These are phyloP conservation scores for Drosophila phalerata DNA, from an alignment of 2,888 invertebrate species.

Conservation along the genomic window DNA sequence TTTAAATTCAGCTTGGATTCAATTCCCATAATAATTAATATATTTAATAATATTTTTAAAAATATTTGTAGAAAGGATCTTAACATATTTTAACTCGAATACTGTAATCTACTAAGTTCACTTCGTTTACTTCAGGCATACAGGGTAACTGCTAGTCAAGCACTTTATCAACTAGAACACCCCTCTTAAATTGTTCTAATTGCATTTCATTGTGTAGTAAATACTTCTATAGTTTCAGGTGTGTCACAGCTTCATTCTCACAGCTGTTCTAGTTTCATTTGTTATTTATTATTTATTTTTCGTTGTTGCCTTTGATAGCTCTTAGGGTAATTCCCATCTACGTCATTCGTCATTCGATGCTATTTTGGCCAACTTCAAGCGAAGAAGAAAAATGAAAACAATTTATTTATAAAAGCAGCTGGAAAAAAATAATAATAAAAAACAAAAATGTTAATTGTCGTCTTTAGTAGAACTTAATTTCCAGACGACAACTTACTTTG, in stretches of 20 bases:
- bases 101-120: too few species aligned
- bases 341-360: constrained; percentile 60
- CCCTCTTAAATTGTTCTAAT: neutral
- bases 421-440: neutral
- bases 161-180: neutral
- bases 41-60: too few species aligned
- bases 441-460: constrained; percentile 32
- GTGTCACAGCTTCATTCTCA: constrained; percentile 48
- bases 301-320: constrained; percentile 12
- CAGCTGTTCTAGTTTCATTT: constrained; percentile 59
- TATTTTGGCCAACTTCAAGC: constrained; percentile 6
- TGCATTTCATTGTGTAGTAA: constrained; percentile 1
- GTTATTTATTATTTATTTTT: neutral
- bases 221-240: constrained; percentile 41
- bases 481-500: constrained; percentile 32
- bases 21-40: too few species aligned
- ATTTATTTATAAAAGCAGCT: constrained; percentile 15
- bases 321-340: constrained; percentile 58
- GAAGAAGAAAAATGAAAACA: constrained; percentile 13
- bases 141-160: neutral
- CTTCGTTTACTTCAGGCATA: too few species aligned
- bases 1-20: too few species aligned
- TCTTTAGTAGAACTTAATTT: constrained; percentile 42
- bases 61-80: too few species aligned
- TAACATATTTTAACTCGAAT: too few species aligned